phyloP scores from a whole-genome alignment of 1,140 invertebrate genomes.

The Diabrotica virgifera region DNA sequence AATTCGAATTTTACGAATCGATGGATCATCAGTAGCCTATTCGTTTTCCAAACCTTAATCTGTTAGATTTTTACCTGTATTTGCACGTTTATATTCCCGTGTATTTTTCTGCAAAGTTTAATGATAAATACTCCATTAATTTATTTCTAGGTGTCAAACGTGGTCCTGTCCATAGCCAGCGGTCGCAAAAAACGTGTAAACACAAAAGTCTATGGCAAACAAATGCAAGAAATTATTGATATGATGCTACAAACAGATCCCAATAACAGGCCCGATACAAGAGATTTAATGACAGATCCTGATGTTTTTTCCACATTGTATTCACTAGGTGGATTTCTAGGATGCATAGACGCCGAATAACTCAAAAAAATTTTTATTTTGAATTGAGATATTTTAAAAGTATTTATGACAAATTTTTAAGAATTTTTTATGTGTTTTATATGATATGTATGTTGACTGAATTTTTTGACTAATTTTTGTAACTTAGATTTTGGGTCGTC shows the following conservation, averaged over 20 bases:
- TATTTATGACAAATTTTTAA: too few relatives aligned
- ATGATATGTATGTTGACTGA: too few relatives aligned
- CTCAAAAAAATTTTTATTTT: background rate
- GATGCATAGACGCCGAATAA: slow-evolving; percentile 7
- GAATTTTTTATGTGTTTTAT: too few relatives aligned
- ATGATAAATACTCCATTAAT: background rate
- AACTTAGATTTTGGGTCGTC: too few relatives aligned
- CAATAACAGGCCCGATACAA: slow-evolving; percentile 51
- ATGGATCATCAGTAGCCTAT: too few relatives aligned
- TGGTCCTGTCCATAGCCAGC: slow-evolving; percentile 54
- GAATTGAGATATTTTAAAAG: too few relatives aligned
- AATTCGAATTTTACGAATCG: too few relatives aligned
- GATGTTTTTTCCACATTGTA: slow-evolving; percentile 49
- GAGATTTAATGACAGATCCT: slow-evolving; percentile 48
- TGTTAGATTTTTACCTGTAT: too few relatives aligned
- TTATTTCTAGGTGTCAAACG: slow-evolving; percentile 44
- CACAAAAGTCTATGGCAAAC: slow-evolving; percentile 48
- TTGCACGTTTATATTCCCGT: too few relatives aligned
- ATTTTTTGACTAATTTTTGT: too few relatives aligned
- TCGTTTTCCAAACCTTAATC: too few relatives aligned
- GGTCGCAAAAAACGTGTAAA: slow-evolving; percentile 53
- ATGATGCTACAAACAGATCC: slow-evolving; percentile 53
- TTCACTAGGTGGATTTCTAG: slow-evolving; percentile 34
- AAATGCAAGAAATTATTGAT: slow-evolving; percentile 54
- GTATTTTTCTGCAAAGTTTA: too few relatives aligned